Conservation (phyloP, 2,113 vertebrate species). For the Ovibos moschatus region DNA sequence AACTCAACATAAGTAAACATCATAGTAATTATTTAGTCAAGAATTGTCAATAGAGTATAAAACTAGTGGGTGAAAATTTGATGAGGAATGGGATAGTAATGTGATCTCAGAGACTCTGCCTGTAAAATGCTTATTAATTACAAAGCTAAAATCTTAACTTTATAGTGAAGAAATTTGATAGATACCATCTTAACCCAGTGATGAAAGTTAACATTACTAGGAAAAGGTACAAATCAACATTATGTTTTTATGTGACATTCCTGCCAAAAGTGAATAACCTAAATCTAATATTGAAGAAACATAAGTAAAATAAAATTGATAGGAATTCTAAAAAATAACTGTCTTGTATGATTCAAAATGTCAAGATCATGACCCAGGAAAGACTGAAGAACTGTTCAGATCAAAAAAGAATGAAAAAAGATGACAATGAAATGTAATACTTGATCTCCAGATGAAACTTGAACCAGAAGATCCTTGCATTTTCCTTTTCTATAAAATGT, state of each 20-base stretch:
- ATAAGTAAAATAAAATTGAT: not conserved
- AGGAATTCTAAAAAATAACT: slow-evolving; percentile 17
- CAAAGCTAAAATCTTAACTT: not conserved
- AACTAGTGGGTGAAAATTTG: not conserved
- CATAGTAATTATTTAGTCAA: not conserved
- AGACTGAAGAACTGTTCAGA: not conserved
- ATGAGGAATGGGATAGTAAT: not conserved
- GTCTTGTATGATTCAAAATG: not conserved
- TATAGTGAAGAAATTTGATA: not conserved
- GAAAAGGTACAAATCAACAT: not conserved
- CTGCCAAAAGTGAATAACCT: not conserved
- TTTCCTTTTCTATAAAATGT: not conserved
- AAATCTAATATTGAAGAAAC: not conserved
- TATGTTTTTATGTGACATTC: not conserved
- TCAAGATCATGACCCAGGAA: not conserved
- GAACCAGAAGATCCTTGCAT: not conserved
- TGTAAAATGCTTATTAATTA: not conserved
- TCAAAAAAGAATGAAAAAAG: not conserved
- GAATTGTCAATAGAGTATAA: not conserved
- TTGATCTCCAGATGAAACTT: not conserved
- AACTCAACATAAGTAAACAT: not conserved
- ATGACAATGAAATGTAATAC: not conserved
- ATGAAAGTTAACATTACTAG: not conserved
- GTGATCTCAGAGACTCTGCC: not conserved
- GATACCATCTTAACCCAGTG: not conserved